phyloP scores from a whole-genome alignment of 2,888 invertebrate genomes.

The Drosophila stalkeri region DNA sequence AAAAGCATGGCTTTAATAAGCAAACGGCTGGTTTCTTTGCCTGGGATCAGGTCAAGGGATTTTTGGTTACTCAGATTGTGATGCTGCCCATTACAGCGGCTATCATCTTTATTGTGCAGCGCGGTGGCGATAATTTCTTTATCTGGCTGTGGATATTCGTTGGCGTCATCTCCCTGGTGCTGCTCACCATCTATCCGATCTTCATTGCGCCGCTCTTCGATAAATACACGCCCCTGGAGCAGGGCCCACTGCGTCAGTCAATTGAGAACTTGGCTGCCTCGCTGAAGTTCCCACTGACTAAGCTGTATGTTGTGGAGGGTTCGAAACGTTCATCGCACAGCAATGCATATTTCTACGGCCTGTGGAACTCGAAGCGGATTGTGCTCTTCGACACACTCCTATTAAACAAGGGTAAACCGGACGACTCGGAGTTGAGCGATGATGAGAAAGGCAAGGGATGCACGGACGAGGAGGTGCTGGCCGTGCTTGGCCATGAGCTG shows the following conservation, averaged over 20 bases:
- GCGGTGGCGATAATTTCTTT: constrained; percentile 97
- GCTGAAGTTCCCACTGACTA: constrained; percentile 95
- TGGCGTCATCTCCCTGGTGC: constrained; percentile 91
- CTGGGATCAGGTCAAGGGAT: constrained; percentile 95
- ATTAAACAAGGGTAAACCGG: constrained; percentile 88
- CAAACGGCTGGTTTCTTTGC: constrained; percentile 96
- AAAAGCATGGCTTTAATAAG: constrained; percentile 98
- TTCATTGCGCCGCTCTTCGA: constrained; percentile 99
- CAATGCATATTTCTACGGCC: constrained; percentile 99
- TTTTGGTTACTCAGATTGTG: constrained; percentile 91
- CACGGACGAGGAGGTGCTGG: constrained; percentile 95
- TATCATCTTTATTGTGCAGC: constrained; percentile 92
- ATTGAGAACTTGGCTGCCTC: constrained; percentile 95
- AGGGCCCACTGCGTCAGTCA: constrained; percentile 93
- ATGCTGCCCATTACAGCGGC: constrained; percentile 92
- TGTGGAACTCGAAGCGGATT: constrained; percentile 98
- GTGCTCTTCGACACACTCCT: constrained; percentile 98
- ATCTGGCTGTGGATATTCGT: constrained; percentile 98
- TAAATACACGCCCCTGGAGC: constrained; percentile 97
- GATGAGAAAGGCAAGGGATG: constrained; percentile 88
- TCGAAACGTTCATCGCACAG: constrained; percentile 98
- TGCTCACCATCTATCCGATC: constrained; percentile 96
- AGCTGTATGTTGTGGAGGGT: constrained; percentile 98
- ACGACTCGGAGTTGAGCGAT: constrained; percentile 79
- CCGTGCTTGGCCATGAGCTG: constrained; percentile 97